These are phyloP conservation scores for Tetrao urogallus DNA, from an alignment of 2,113 vertebrate genomes.

Conservation along the genomic window DNA sequence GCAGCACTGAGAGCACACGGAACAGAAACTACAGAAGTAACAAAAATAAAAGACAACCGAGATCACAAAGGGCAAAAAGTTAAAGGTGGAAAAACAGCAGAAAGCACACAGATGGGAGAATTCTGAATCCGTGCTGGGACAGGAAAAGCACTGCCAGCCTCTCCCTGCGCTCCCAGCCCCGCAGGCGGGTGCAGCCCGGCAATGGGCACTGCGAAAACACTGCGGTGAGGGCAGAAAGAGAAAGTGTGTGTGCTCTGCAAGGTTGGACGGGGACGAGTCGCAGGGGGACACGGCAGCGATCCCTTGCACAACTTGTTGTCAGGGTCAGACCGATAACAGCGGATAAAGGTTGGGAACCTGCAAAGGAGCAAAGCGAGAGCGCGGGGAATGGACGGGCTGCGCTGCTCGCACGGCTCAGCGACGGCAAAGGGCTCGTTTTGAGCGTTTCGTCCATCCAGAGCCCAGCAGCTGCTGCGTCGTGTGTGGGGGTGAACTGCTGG, in stretches of 20 bases:
- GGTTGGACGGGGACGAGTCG: neutral
- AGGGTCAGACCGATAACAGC: neutral
- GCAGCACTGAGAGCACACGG: neutral
- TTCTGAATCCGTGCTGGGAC: neutral
- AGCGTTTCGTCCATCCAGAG: no score
- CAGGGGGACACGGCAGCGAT: neutral
- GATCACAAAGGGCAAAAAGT: neutral
- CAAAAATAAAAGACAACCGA: neutral
- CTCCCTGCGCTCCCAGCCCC: neutral
- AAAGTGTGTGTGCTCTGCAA: rapidly evolving
- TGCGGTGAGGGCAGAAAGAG: neutral
- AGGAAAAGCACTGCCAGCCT: neutral
- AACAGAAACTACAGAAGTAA: neutral
- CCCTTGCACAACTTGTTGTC: neutral
- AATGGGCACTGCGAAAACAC: neutral
- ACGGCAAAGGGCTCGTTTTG: neutral
- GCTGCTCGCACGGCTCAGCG: neutral
- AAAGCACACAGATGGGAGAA: neutral
- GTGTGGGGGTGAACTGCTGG: no score
- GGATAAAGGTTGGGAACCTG: neutral
- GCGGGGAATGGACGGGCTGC: neutral
- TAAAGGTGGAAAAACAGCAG: neutral
- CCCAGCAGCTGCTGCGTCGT: no score
- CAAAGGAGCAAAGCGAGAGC: neutral
- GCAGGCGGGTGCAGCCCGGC: neutral